Conservation (phyloP, 2,113 vertebrate genomes). For the Aix galericulata region DNA sequence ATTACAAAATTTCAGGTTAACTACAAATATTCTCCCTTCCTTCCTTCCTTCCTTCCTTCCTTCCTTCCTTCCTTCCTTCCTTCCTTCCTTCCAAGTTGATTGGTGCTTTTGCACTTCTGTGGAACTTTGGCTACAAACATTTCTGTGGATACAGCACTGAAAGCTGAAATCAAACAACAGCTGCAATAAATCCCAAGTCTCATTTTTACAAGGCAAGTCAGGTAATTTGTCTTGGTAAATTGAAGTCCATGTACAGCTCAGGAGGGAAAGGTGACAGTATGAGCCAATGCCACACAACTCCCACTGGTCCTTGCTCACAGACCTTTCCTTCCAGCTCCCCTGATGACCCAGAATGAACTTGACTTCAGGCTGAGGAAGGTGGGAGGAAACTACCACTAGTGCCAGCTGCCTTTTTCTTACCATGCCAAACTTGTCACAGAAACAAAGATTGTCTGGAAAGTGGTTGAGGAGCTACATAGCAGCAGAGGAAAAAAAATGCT, state of each 20-base stretch:
- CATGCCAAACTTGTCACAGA: background rate
- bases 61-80: too few relatives aligned
- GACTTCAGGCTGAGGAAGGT: background rate
- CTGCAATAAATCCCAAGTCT: background rate
- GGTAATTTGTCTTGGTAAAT: background rate
- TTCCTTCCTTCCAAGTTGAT: background rate
- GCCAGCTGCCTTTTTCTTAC: background rate
- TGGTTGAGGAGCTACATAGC: background rate
- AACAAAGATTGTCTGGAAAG: constrained; percentile 14
- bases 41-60: too few relatives aligned
- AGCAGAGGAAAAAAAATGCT: background rate
- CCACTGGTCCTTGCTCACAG: background rate
- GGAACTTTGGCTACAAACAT: background rate
- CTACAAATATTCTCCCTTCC: too few relatives aligned
- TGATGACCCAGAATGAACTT: background rate
- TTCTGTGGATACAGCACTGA: background rate
- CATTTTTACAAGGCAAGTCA: background rate
- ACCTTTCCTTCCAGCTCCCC: background rate
- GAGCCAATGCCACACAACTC: background rate
- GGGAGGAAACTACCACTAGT: background rate
- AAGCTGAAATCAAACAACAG: background rate
- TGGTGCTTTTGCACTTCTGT: background rate
- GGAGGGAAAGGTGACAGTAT: background rate
- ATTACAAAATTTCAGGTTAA: too few relatives aligned
- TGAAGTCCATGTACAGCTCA: background rate